These are phyloP conservation scores for Ceyx melanurus DNA, from an alignment of 2,113 vertebrate genomes.

Conservation along the genomic window DNA sequence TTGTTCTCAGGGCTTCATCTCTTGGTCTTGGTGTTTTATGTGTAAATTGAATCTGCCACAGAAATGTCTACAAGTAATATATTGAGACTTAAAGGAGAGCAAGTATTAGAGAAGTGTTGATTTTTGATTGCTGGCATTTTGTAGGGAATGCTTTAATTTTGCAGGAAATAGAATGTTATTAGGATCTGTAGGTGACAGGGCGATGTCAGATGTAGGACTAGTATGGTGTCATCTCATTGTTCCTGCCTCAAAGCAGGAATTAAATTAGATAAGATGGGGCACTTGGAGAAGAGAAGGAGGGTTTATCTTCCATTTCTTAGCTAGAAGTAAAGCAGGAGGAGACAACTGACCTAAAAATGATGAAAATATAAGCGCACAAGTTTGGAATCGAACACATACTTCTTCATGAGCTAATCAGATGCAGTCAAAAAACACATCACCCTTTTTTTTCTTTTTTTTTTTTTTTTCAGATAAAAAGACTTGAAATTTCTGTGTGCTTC, in stretches of 20 bases:
- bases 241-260: background rate
- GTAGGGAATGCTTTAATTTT: background rate
- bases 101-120: background rate
- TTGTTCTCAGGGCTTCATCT: constrained; percentile 29
- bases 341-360: background rate
- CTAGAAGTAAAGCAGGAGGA: fast-evolving
- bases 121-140: background rate
- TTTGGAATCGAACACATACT: background rate
- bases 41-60: background rate
- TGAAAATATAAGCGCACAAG: background rate
- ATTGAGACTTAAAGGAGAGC: background rate
- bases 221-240: background rate
- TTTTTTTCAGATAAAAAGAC: background rate
- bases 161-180: background rate
- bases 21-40: constrained; percentile 1
- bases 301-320: background rate
- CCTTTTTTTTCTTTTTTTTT: background rate
- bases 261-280: background rate
- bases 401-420: background rate
- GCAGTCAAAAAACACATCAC: fast-evolving
- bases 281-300: background rate
- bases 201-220: background rate
- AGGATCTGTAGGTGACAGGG: background rate
- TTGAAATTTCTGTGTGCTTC: background rate
- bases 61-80: background rate